phyloP scores from a whole-genome alignment of 2,888 invertebrate genomes.

The Shargacucullia verbasci region DNA sequence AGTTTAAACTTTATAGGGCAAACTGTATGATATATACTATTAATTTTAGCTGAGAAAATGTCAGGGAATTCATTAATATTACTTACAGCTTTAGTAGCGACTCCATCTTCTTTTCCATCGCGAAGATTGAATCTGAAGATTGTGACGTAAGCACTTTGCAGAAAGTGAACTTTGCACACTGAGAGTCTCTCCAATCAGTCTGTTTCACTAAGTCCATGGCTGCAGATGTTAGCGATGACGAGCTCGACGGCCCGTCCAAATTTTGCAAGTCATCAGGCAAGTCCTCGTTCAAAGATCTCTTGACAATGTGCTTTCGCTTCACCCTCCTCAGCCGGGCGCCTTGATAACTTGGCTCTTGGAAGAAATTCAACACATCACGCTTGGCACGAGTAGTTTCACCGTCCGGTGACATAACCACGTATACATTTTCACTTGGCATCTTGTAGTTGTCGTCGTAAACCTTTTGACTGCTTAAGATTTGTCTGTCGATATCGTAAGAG shows the following conservation, averaged over 20 bases:
- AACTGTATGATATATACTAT: conserved; percentile 9
- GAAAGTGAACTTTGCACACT: conserved; percentile 93
- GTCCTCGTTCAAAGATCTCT: conserved; percentile 75
- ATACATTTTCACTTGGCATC: conserved; percentile 88
- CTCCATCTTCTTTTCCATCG: conserved; percentile 95
- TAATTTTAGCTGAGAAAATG: not conserved
- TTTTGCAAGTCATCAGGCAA: conserved; percentile 82
- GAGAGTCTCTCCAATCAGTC: conserved; percentile 92
- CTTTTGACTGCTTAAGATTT: conserved; percentile 80
- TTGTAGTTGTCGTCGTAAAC: conserved; percentile 86
- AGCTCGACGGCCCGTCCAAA: conserved; percentile 68
- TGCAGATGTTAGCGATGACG: conserved; percentile 77
- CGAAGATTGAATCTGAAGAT: conserved; percentile 91
- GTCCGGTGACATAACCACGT: conserved; percentile 86
- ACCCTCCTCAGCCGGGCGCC: conserved; percentile 66
- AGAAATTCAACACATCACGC: conserved; percentile 71
- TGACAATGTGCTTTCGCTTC: conserved; percentile 71
- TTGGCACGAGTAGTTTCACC: conserved; percentile 73
- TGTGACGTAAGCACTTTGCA: conserved; percentile 93
- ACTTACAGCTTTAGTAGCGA: conserved; percentile 93
- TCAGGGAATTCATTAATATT: conserved; percentile 28
- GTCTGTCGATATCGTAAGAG: conserved; percentile 81
- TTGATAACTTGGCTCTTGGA: conserved; percentile 68
- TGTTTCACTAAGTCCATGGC: conserved; percentile 84
- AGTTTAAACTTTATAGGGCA: conserved; percentile 30